Evolutionary conservation across 1,140 invertebrate genomes (phyloP).

Genomic region (Brachionus plicatilis): DNA sequence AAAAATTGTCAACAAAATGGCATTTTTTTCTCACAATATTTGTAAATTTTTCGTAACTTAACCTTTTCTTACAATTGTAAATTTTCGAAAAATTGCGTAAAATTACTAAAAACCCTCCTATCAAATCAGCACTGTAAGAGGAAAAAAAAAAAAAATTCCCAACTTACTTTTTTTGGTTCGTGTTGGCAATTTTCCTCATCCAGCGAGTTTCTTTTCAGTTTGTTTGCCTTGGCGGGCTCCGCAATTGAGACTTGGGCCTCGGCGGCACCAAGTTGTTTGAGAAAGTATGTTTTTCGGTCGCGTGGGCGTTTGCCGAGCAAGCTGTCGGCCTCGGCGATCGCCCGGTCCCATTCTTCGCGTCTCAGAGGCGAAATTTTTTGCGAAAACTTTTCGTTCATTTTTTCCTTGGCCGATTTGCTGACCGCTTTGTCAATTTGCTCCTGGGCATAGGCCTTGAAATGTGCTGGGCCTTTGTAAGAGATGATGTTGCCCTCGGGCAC

Average conservation of each 20-base stretch:
- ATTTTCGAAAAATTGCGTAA: too few relatives aligned
- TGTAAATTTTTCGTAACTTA: too few relatives aligned
- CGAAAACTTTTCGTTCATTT: background rate
- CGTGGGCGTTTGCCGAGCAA: background rate
- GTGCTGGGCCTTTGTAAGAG: background rate
- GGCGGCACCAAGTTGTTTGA: background rate
- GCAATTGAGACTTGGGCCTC: background rate
- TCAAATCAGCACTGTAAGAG: too few relatives aligned
- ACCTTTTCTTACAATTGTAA: too few relatives aligned
- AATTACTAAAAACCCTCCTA: too few relatives aligned
- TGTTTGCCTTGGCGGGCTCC: background rate
- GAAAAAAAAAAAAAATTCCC: too few relatives aligned
- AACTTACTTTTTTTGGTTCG: background rate
- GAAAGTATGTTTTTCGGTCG: background rate
- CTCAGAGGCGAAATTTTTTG: background rate
- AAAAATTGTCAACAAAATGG: too few relatives aligned
- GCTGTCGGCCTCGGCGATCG: slow-evolving; percentile 9
- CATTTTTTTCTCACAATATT: too few relatives aligned
- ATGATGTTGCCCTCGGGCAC: background rate
- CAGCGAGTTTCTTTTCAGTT: background rate
- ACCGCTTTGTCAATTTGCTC: background rate
- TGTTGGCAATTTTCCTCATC: background rate
- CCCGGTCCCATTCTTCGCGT: slow-evolving; percentile 19
- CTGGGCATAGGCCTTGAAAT: slow-evolving; percentile 14
- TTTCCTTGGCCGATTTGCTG: slow-evolving; percentile 4